Evolutionary conservation across 2,888 invertebrate species (phyloP).

Genomic region (Falcaria lacertinaria): DNA sequence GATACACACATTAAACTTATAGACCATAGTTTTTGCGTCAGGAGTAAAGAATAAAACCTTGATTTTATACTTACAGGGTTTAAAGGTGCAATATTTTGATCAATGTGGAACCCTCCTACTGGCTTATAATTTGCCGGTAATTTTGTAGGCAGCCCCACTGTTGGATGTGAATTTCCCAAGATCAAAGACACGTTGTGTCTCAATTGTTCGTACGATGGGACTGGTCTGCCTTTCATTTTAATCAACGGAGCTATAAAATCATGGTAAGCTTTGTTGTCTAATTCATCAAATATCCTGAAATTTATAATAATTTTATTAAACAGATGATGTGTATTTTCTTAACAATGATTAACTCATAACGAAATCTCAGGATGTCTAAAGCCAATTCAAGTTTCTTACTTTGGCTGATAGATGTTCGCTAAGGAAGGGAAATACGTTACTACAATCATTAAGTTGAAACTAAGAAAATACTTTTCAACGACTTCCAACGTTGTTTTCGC

Average conservation of each 20-base stretch:
- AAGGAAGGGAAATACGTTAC: too few relatives aligned
- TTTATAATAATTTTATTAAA: conserved; percentile 9
- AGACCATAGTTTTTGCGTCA: too few relatives aligned
- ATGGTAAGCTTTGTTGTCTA: conserved; percentile 5
- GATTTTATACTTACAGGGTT: conserved; percentile 16
- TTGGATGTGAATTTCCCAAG: conserved; percentile 18
- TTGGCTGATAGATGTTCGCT: too few relatives aligned
- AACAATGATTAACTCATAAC: too few relatives aligned
- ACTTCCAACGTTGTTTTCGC: too few relatives aligned
- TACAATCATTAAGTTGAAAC: too few relatives aligned
- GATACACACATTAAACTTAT: too few relatives aligned
- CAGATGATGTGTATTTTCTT: conserved; percentile 1
- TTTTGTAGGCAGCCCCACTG: conserved; percentile 12
- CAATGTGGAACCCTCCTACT: conserved; percentile 30
- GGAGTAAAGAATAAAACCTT: too few relatives aligned
- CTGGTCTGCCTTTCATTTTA: conserved; percentile 17
- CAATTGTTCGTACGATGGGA: conserved; percentile 18
- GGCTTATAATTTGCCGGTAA: conserved; percentile 23
- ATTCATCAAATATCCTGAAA: conserved; percentile 8
- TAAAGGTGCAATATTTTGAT: conserved; percentile 16
- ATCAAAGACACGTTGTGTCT: conserved; percentile 23
- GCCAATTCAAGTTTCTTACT: too few relatives aligned
- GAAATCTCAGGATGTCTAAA: too few relatives aligned
- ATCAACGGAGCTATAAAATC: conserved; percentile 16
- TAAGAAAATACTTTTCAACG: too few relatives aligned